phyloP scores from a whole-genome alignment of 1,140 invertebrate genomes.

The Pogonus chalceus region DNA sequence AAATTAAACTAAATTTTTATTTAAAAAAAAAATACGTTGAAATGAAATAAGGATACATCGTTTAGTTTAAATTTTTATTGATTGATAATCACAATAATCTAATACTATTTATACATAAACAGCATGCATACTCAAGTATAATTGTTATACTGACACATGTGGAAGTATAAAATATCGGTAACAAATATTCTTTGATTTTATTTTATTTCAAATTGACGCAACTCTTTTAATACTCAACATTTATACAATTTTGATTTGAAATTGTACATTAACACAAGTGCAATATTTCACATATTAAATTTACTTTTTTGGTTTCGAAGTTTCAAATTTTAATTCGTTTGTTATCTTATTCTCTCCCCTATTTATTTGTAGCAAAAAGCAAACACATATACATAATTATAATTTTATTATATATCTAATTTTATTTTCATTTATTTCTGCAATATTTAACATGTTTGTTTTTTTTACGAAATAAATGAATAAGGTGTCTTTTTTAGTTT shows the following conservation, averaged over 20 bases:
- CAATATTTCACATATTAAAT: background rate
- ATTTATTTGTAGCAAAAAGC: background rate
- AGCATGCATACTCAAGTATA: slow-evolving; percentile 4
- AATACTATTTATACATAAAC: background rate
- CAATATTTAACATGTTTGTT: too few relatives aligned
- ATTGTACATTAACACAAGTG: background rate
- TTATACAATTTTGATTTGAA: background rate
- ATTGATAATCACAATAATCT: background rate
- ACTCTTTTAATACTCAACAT: background rate
- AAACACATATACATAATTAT: background rate
- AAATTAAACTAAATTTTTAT: too few relatives aligned
- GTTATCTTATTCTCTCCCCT: background rate
- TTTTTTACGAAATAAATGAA: too few relatives aligned
- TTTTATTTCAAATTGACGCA: background rate
- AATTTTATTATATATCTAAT: background rate
- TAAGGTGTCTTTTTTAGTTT: too few relatives aligned
- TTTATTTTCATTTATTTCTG: too few relatives aligned
- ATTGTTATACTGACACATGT: too few relatives aligned
- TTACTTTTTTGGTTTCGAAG: background rate
- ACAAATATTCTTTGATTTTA: slow-evolving; percentile 6
- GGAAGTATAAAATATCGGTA: slow-evolving; percentile 3
- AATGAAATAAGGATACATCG: too few relatives aligned
- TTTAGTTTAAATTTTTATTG: too few relatives aligned
- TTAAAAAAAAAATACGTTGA: too few relatives aligned
- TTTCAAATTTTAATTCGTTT: background rate